phyloP scores from a whole-genome alignment of 2,113 vertebrate genomes.

The Isurus oxyrinchus region DNA sequence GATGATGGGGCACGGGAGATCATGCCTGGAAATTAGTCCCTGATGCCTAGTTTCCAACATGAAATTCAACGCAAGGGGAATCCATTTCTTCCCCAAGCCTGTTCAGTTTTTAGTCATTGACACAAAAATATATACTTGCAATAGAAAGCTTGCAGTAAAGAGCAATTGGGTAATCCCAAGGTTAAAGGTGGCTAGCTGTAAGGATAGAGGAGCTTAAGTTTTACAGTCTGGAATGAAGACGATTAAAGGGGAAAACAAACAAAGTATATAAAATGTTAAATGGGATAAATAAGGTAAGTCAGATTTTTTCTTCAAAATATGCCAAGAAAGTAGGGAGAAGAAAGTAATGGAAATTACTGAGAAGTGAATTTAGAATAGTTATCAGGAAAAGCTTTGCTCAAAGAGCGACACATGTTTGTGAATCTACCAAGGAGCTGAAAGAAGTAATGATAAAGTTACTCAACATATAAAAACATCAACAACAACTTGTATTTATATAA shows the following conservation, averaged over 20 bases:
- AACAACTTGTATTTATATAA: neutral
- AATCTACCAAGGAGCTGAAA: neutral
- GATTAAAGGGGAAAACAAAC: neutral
- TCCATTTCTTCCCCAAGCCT: neutral
- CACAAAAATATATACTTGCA: neutral
- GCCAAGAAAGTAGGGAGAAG: neutral
- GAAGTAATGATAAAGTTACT: neutral
- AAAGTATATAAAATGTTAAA: neutral
- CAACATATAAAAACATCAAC: neutral
- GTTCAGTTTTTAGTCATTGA: neutral
- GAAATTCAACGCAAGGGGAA: neutral
- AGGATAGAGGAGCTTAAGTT: neutral
- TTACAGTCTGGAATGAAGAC: neutral
- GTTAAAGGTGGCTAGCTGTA: neutral
- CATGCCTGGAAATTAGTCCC: neutral
- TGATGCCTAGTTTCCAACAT: neutral
- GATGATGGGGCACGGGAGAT: neutral
- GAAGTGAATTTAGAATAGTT: neutral
- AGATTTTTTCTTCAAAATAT: conserved; percentile 3
- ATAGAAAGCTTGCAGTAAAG: neutral
- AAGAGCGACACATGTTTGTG: neutral
- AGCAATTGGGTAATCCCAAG: neutral
- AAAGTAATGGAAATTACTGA: neutral
- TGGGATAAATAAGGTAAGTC: neutral
- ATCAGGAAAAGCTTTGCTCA: neutral